Evolutionary conservation across 92 coral and sea anemone species (phyloP), one percentile per base, ranked within the genome.

Genomic region (Parazoanthus atlanticus): DNA sequence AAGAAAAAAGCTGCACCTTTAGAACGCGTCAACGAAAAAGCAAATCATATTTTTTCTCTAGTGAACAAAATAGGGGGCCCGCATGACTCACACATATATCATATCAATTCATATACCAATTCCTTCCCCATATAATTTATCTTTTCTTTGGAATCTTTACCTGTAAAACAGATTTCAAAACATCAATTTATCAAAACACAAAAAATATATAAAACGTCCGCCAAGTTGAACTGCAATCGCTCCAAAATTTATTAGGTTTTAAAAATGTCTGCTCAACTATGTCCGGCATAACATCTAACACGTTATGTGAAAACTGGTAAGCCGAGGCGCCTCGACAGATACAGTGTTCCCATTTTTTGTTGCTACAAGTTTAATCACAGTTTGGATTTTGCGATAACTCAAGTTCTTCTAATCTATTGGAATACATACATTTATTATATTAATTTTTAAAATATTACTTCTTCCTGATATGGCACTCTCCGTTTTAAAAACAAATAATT

Each of bases 381-480:
- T 74, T 25, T 34, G 2, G 30, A 75, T 75, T 32, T 7, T 75
- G 16, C 30, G 28, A 19, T 16, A 33, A 71, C 31, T 16, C 12
- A 23, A 38, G 40, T 38, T 23, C 30, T 19, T 33, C 40, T 33
- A 19, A 9, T 0, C 52, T 33, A 75, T 8, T 36, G 16, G 79
- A 75, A 75, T 34, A 75, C 40, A n/a, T 75, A 13, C 21, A 30
- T 30, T 72, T 32, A 72, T 74, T 74, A 25, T 40, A 74, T 34
- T 74, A 36, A 33, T 34, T 31, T 74, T 40, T 74, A 74, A 74
- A 74, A 74, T 31, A 74, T 32, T 36, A 75, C 43, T 75, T 75
- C 25, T 75, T 75, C 79, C 47, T 75, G n/a, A 36, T 9, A 34
- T 33, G 43, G 43, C 79, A 75, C 79, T 75, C 79, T 75, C 69